Base-by-base conservation (phyloP, 2,888 invertebrate genomes). In the Drosophila mettleri region DNA sequence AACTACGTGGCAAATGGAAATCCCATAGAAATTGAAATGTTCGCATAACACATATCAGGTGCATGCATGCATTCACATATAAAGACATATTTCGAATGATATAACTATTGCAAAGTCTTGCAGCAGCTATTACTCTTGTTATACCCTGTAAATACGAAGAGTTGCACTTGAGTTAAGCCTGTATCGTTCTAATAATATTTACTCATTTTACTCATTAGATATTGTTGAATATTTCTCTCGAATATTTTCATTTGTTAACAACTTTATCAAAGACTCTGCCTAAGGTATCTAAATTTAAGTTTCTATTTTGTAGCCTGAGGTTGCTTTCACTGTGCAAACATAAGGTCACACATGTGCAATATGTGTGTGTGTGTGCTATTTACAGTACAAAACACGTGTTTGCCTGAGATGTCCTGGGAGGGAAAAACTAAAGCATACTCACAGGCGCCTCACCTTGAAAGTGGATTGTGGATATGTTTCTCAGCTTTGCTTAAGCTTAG, bases 351-450 rank as follows among this genome's bases (percentile, higher is more conserved):
- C 38, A 12, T 49, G 39, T 51, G 33, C 14, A 18, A n/a, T 14
- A n/a, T 14, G 38, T 16, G 22, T 6, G 24, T 36, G 36, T 33
- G 27, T 0, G 36, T 52, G 38, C 33, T 63, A 48, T 54, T 68
- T 34, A 34, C 49, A n/a, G 87, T 65, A 74, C 69, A 70, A 73
- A 79, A 86, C 78, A 86, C 85, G 85, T 84, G 87, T 84, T 81
- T 49, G 78, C 62, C 74, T 58, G 69, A 70, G 67, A 66, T 72
- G 65, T 59, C 33, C 33, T 22, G 77, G 69, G 76, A 75, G 69
- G 3, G 64, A 43, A 60, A 60, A 31, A 29, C 51, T 54, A 62
- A 33, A 67, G 77, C 71, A 71, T 52, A 61, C 64, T 76, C 22
- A 41, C 9, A 57, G 65, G 59, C 62, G 62, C 49, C 58, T 73